Evolutionary conservation across 2,113 vertebrate species (phyloP), one percentile per base, ranked within the genome.

Genomic region (Eublepharis macularius): DNA sequence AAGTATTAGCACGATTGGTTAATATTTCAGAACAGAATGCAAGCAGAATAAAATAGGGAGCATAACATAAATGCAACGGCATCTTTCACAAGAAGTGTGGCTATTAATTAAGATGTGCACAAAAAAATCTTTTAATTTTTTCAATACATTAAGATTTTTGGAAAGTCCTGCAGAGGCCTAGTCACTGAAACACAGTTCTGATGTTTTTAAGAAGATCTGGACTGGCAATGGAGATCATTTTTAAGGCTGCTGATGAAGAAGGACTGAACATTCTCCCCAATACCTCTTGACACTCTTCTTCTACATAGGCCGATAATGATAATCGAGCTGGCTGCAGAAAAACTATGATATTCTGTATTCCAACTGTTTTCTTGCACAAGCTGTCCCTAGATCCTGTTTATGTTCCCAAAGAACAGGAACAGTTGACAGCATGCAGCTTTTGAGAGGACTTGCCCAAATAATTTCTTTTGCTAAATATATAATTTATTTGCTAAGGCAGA

Each of bases 301-400:
- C 66, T 88, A 93, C 81, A 3, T 17, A 1, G 87, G 77, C 83
- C 1, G 76, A 92, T 74, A 90, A 92, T 88, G 90, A 93, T 85
- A 93, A 93, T 93, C 89, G 89, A 94, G 88, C 19, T 93, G 89
- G 89, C 88, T 95, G 77, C 83, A 92, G 84, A 94, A 88, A 85
- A 87, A 94, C 87, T 89, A 93, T 57, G 90, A 83, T 91, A 94
- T 92, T 95, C 89, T 89, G 91, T 88, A 93, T 94, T 94, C 94
- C 93, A 95, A 93, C 92, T 95, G 89, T 93, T 92, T 95, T 90
- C 87, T 90, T 95, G 92, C 89, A 93, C 94, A 96, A 94, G 89
- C 87, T 93, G 92, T 94, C 90, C 93, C 93, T 91, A 94, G 94
- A 94, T 95, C 91, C 86, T 95, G 91, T 95, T 95, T 95, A 91